Conservation (phyloP, 2,113 vertebrate genomes). For the Lepidothrix coronata region DNA sequence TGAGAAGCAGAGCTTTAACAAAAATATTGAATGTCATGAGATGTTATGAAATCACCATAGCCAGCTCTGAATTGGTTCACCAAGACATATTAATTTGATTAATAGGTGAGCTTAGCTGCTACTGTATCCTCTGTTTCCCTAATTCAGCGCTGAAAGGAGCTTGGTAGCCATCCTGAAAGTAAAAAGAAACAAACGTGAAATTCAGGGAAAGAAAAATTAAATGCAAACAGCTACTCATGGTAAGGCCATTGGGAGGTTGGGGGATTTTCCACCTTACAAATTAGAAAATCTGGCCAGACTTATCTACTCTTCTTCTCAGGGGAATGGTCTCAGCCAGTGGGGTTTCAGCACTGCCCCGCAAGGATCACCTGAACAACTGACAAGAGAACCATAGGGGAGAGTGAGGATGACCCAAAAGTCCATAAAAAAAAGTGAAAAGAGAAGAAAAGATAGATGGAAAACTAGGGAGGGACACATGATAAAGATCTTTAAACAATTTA, state of each 20-base stretch:
- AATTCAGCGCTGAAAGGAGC: not conserved
- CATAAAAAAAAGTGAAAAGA: not conserved
- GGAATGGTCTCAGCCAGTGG: not conserved
- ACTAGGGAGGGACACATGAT: not conserved
- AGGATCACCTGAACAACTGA: not conserved
- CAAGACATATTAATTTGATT: not conserved
- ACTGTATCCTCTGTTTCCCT: not conserved
- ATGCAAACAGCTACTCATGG: not conserved
- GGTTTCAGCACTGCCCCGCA: not conserved
- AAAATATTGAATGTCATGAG: not conserved
- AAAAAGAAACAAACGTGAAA: not conserved
- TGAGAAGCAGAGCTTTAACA: not conserved
- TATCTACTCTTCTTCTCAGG: not conserved
- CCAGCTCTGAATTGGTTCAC: not conserved
- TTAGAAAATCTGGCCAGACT: not conserved
- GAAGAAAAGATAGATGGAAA: not conserved
- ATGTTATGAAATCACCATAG: not conserved
- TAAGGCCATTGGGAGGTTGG: not conserved
- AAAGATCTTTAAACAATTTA: not conserved
- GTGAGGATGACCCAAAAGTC: not conserved
- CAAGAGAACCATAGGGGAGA: not conserved
- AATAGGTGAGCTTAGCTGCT: not conserved
- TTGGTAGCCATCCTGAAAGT: not conserved
- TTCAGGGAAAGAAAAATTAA: constrained; percentile 1
- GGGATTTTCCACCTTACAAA: not conserved